These are phyloP conservation scores for Rotaria socialis DNA, from an alignment of 2,888 invertebrate species.

Conservation along the genomic window DNA sequence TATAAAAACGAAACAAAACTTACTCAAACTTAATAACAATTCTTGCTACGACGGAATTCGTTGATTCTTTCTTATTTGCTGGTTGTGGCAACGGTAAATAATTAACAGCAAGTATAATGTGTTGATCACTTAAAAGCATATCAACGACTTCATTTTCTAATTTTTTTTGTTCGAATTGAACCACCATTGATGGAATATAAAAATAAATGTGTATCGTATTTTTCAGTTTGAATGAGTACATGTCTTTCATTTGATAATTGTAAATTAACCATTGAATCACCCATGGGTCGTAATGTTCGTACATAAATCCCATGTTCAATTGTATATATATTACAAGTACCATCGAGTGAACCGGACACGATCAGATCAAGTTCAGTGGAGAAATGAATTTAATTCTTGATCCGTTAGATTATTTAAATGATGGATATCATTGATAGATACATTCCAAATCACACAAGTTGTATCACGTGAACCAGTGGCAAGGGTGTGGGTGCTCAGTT, in stretches of 20 bases:
- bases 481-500: slow-evolving; percentile 50
- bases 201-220: slow-evolving; percentile 10
- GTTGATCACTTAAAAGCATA: slow-evolving; percentile 40
- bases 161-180: not conserved
- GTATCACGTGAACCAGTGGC: slow-evolving; percentile 67
- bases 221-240: slow-evolving; percentile 39
- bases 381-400: slow-evolving; percentile 50
- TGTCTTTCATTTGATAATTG: slow-evolving; percentile 42
- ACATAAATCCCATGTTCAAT: slow-evolving; percentile 66
- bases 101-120: slow-evolving; percentile 36
- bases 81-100: not conserved
- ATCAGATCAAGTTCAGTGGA: slow-evolving; percentile 67
- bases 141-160: slow-evolving; percentile 37
- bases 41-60: not conserved
- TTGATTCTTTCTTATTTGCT: not conserved
- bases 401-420: not conserved
- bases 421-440: slow-evolving; percentile 53
- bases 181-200: slow-evolving; percentile 44
- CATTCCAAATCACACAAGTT: slow-evolving; percentile 67
- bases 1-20: not conserved
- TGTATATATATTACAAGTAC: slow-evolving; percentile 66
- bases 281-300: slow-evolving; percentile 62
- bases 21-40: not conserved
- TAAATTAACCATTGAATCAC: slow-evolving; percentile 2
- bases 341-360: slow-evolving; percentile 64